phyloP scores from a whole-genome alignment of 2,888 invertebrate species.

The Drosophila atroscutellata region DNA sequence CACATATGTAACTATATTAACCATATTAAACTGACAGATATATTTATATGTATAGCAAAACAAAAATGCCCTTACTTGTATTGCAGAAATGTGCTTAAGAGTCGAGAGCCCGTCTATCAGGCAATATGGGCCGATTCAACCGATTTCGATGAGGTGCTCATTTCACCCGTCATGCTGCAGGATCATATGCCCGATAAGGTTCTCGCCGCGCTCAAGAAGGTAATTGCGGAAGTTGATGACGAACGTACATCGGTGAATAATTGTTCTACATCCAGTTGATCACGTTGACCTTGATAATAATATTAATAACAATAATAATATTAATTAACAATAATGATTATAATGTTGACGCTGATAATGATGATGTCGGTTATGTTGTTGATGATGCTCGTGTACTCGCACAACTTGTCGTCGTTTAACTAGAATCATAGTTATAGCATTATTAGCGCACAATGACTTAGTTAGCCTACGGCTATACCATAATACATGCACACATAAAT shows the following conservation, averaged over 20 bases:
- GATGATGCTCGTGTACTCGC: slow-evolving; percentile 28
- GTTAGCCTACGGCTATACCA: slow-evolving; percentile 21
- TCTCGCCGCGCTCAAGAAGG: slow-evolving; percentile 93
- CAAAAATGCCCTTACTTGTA: slow-evolving; percentile 46
- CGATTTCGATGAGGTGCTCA: slow-evolving; percentile 94
- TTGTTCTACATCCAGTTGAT: slow-evolving; percentile 75
- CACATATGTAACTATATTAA: neutral
- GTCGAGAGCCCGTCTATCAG: slow-evolving; percentile 92
- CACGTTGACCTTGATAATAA: slow-evolving; percentile 3
- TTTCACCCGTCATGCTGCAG: slow-evolving; percentile 95
- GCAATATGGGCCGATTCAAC: slow-evolving; percentile 94
- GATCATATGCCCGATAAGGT: slow-evolving; percentile 96
- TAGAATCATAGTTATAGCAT: slow-evolving; percentile 25
- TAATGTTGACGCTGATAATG: slow-evolving; percentile 10
- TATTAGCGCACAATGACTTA: slow-evolving; percentile 35
- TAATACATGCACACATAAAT: neutral
- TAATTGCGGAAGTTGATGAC: slow-evolving; percentile 85
- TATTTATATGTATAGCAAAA: slow-evolving; percentile 19
- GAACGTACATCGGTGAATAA: slow-evolving; percentile 78
- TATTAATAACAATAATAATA: slow-evolving; percentile 1
- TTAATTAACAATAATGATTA: slow-evolving; percentile 7
- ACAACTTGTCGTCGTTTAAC: slow-evolving; percentile 39
- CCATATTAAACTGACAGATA: slow-evolving; percentile 4
- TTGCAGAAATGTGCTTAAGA: slow-evolving; percentile 88
- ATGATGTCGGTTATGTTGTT: slow-evolving; percentile 22